These are phyloP conservation scores for Trichonephila clavata DNA, from an alignment of 1,140 invertebrate genomes.

Conservation along the genomic window DNA sequence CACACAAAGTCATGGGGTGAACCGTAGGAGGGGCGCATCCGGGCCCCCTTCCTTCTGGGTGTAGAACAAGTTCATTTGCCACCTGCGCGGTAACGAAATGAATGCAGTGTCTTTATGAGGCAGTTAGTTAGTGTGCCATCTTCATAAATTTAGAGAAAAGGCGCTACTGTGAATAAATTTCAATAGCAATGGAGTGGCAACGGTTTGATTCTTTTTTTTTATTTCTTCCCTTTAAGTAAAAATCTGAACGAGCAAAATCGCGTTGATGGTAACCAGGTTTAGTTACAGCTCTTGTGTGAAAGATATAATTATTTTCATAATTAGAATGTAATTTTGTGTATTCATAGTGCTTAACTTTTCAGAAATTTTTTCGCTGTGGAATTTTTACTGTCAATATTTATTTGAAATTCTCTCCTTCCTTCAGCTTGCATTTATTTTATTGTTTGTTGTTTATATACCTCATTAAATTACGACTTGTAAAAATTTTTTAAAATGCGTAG, in stretches of 20 bases:
- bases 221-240: not conserved
- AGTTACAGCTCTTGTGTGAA: not conserved
- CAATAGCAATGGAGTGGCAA: not conserved
- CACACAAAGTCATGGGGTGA: constrained; percentile 35
- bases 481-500: too few species aligned
- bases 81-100: constrained; percentile 69
- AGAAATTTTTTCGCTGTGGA: too few species aligned
- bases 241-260: not conserved
- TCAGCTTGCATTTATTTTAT: too few species aligned
- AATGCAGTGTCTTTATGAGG: constrained; percentile 66
- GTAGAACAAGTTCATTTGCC: constrained; percentile 74
- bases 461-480: too few species aligned
- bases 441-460: too few species aligned
- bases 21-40: constrained; percentile 10
- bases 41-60: not conserved
- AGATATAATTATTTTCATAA: not conserved
- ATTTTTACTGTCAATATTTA: too few species aligned
- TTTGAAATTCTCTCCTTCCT: too few species aligned
- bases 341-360: too few species aligned
- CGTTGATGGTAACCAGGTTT: not conserved
- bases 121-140: constrained; percentile 47
- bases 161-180: constrained; percentile 65
- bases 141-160: constrained; percentile 32
- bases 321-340: not conserved
- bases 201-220: not conserved